Evolutionary conservation across 1,140 invertebrate genomes (phyloP), one percentile per base, ranked within the genome.

Genomic region (Drosophila ogumai): DNA sequence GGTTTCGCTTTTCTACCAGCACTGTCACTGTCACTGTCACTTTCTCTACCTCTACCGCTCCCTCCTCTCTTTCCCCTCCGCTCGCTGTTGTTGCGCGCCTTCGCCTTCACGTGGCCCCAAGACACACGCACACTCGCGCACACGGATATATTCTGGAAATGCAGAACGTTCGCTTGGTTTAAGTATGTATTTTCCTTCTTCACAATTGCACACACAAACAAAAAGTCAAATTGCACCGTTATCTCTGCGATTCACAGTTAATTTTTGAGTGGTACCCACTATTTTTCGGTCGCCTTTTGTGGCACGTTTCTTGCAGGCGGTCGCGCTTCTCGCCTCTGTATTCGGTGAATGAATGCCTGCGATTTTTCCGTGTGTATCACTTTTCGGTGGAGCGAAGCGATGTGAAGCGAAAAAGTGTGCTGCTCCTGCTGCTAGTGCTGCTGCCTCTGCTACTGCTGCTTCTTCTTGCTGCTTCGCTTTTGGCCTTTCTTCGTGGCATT

Each of bases 341-440:
- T 87, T 79, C 82, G 69, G 63, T 88, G 82, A 88, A 88, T 88
- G 84, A 87, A 88, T 74, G 76, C 61, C 77, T 76, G 84, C 84
- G 77, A 76, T 86, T 81, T 91, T 91, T 91, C 79, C 84, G 85
- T 91, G 85, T 91, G 84, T 91, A 91, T 91, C 77, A 75, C 81
- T 86, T 91, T 66, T 84, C 63, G 69, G 67, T 41, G 41, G 22
- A 54, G 50, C 46, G 56, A 65, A 61, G 64, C 49, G 56, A 61
- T 55, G 73, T 78, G 59, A 65, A 68, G 76, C 58, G 61, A 75
- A 67, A 68, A 75, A 65, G 79, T 74, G 69, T 77, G 47, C 79
- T 78, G 56, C 54, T 64, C 59, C 61, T 64, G 63, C 57, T 49
- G 19, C 57, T 77, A 55, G 40, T 47, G 40, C 38, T 43, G 54